Evolutionary conservation across 2,888 invertebrate species (phyloP), one percentile per base, ranked within the genome.

Genomic region (Aleiodes alternator): DNA sequence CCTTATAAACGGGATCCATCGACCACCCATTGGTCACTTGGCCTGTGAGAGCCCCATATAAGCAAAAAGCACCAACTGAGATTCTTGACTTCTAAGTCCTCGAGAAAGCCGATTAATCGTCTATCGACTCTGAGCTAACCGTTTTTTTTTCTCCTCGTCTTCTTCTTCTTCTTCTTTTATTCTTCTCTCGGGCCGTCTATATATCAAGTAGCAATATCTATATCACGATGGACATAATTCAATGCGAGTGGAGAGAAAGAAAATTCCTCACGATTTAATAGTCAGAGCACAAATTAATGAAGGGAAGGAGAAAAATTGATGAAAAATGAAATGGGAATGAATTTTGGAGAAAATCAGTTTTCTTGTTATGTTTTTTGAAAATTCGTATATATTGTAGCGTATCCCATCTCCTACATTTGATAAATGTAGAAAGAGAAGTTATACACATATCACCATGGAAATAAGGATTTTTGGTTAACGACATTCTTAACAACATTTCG

Each of bases 51-150:
- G 51, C 43, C 48, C 34, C 43, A 64, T 48, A 64, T 64, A 64
- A 59, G 64, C 64, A 23, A 64, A 48, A n/a, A 23, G 48, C 34
- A 43, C 43, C 43, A 64, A 64, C 64, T 48, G 64, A 48, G 23
- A 48, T 73, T 73, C 73, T 73, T 69, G 57, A 59, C 29, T 61
- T 73, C 43, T 59, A 50, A 61, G 74, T 61, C 53, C 74, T 64
- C 64, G 14, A 64, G 6, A 23, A 23, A 23, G n/a, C 71, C 69
- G 74, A 74, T 74, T 74, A 74, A 75, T 71, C 71, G 75, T 50
- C 75, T 34, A 71, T 75, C 75, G 75, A 71, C 31, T 51, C 69
- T 61, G 38, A 38, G 23, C 48, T 56, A 50, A 51, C 4, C 38
- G 48, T 75, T 69, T 55, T 70, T 75, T 56, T 73, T 23, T 2